Conservation (phyloP, 2,113 vertebrate genomes). For the Ptychochromis oligacanthus region DNA sequence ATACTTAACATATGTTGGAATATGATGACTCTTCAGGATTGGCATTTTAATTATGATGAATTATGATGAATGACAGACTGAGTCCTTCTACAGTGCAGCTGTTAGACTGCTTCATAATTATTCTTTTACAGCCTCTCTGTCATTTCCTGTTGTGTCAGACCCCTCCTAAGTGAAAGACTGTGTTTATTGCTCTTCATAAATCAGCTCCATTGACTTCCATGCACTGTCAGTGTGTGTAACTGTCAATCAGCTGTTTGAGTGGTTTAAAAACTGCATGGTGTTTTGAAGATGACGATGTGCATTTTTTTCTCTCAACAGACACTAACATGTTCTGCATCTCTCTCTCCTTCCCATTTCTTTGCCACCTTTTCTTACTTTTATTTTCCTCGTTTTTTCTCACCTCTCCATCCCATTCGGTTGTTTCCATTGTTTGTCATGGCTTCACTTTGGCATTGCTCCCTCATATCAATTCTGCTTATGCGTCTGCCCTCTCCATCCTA, state of each 20-base stretch:
- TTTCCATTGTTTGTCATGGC: conserved; percentile 46
- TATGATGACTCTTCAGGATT: conserved; percentile 7
- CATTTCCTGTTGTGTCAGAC: conserved; percentile 37
- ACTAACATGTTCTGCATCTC: conserved; percentile 83
- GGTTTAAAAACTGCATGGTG: conserved; percentile 46
- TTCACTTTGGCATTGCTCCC: conserved; percentile 40
- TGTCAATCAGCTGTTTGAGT: conserved; percentile 39
- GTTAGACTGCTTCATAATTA: not conserved
- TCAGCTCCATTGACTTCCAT: conserved; percentile 55
- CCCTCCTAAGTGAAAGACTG: not conserved
- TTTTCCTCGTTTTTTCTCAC: conserved; percentile 53
- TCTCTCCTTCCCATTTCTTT: conserved; percentile 78
- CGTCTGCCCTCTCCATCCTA: not conserved
- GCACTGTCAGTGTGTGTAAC: conserved; percentile 40
- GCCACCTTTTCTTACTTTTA: conserved; percentile 39
- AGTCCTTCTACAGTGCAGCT: conserved; percentile 19
- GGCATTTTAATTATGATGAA: conserved; percentile 20
- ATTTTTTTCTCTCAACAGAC: conserved; percentile 74
- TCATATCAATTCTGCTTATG: conserved; percentile 38
- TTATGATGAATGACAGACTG: not conserved
- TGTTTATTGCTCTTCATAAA: conserved; percentile 37
- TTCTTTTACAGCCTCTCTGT: not conserved
- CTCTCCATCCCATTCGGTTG: conserved; percentile 46
- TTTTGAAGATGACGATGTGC: conserved; percentile 60
- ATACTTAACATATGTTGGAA: not conserved